Evolutionary conservation across 2,113 vertebrate genomes (phyloP).

Genomic region (Passer domesticus): DNA sequence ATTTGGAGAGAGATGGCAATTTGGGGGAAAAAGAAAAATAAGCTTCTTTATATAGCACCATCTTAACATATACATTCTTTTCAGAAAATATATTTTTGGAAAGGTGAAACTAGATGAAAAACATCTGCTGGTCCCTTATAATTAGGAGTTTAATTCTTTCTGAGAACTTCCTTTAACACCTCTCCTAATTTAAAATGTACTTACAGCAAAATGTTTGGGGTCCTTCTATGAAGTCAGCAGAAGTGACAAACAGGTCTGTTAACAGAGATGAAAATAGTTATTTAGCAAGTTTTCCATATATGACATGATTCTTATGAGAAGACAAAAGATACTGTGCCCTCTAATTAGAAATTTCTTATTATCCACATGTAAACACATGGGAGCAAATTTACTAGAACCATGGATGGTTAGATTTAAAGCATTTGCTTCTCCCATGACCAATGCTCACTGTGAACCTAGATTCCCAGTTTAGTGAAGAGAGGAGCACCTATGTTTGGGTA

Average conservation of each 20-base stretch:
- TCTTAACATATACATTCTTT: background rate
- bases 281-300: background rate
- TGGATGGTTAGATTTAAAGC: background rate
- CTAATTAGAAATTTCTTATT: background rate
- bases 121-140: background rate
- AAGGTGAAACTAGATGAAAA: background rate
- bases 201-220: background rate
- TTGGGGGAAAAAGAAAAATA: background rate
- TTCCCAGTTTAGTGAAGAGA: background rate
- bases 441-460: background rate
- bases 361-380: background rate
- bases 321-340: background rate
- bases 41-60: background rate
- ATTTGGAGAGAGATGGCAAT: background rate
- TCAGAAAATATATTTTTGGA: background rate
- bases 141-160: background rate
- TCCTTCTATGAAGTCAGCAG: background rate
- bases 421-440: background rate
- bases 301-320: background rate
- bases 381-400: background rate
- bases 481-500: background rate
- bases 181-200: background rate
- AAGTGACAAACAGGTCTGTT: background rate
- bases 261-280: background rate
- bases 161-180: background rate